These are phyloP conservation scores for Leptinotarsa texana DNA, from an alignment of 1,140 invertebrate genomes.

Conservation along the genomic window DNA sequence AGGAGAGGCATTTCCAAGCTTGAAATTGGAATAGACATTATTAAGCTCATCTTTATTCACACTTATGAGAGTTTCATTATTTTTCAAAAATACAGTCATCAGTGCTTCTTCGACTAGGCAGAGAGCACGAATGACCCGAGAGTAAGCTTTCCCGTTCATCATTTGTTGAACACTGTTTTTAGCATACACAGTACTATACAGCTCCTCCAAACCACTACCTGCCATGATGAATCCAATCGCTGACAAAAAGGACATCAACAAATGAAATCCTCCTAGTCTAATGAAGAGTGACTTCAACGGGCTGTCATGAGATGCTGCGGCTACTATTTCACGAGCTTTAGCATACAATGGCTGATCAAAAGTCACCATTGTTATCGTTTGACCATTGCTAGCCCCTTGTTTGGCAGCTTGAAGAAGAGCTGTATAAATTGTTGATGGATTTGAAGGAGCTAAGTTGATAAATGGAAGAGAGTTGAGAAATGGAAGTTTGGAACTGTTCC, in stretches of 20 bases:
- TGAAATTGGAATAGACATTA: slow-evolving; percentile 19
- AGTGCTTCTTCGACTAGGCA: slow-evolving; percentile 23
- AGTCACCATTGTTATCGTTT: slow-evolving; percentile 20
- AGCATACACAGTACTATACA: slow-evolving; percentile 19
- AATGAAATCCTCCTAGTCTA: slow-evolving; percentile 27
- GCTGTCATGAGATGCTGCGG: slow-evolving; percentile 6
- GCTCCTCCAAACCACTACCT: slow-evolving; percentile 30
- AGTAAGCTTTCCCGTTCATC: slow-evolving; percentile 23
- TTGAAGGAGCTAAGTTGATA: slow-evolving; percentile 27
- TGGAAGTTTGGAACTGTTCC: slow-evolving; percentile 20
- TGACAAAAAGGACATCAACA: slow-evolving; percentile 22
- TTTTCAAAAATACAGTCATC: slow-evolving; percentile 25
- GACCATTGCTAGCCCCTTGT: slow-evolving; percentile 12
- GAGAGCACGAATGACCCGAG: slow-evolving; percentile 10
- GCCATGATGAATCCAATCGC: slow-evolving; percentile 33
- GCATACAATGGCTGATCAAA: slow-evolving; percentile 26
- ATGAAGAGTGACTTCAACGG: neutral
- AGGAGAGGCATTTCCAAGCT: slow-evolving; percentile 18
- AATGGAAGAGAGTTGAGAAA: slow-evolving; percentile 32
- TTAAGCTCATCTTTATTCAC: slow-evolving; percentile 20
- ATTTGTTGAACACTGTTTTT: slow-evolving; percentile 18
- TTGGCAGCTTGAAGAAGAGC: slow-evolving; percentile 24
- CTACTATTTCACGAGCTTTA: slow-evolving; percentile 28
- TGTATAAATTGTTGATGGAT: slow-evolving; percentile 27
- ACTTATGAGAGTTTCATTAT: slow-evolving; percentile 13